Evolutionary conservation across 2,113 vertebrate genomes (phyloP), one percentile per base, ranked within the genome.

Genomic region (Gavia stellata): DNA sequence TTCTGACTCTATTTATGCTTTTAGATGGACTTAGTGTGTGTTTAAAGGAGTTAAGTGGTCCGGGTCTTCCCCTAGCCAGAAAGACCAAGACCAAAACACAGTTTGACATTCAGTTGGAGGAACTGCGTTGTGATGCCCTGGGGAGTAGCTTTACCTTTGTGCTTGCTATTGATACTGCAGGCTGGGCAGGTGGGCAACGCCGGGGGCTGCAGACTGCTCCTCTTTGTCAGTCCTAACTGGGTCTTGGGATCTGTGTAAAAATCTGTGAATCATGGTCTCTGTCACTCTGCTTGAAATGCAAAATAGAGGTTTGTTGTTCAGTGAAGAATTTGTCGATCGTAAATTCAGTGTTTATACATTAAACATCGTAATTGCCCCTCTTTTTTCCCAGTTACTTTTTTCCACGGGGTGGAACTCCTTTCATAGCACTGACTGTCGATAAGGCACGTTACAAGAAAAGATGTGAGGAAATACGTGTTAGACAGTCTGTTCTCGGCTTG

Each of bases 261-360:
- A 66, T 63, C 88, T 81, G 34, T 90, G 74, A 96, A 73, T 70
- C 29, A 5, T 70, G 67, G 86, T 31, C 65, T 89, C 77, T 84
- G 52, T 77, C 94, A 50, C 52, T 90, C 58, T 93, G 29, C 68
- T 95, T 95, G 78, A 94, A 97, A 97, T 92, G 61, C n/a, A 91
- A 95, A 96, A 96, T 55, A 86, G 17, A 58, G 26, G 2, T 66
- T 91, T 52, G 75, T 67, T 96, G 18, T 91, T 96, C 71, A 77
- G 24, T n/a, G 55, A 94, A 55, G 36, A 61, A 80, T 50, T 25
- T 71, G 50, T 38, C 68, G 44, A 81, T 36, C 3, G 0, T 33
- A 70, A 73, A 33, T 77, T 90, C 79, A 47, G 3, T 67, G 28
- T 89, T 91, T 59, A 61, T 25, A 47, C 7, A 16, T 16, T 47